These are phyloP conservation scores for Rhadina sibilatrix DNA, from an alignment of 2,113 vertebrate genomes.

Conservation along the genomic window DNA sequence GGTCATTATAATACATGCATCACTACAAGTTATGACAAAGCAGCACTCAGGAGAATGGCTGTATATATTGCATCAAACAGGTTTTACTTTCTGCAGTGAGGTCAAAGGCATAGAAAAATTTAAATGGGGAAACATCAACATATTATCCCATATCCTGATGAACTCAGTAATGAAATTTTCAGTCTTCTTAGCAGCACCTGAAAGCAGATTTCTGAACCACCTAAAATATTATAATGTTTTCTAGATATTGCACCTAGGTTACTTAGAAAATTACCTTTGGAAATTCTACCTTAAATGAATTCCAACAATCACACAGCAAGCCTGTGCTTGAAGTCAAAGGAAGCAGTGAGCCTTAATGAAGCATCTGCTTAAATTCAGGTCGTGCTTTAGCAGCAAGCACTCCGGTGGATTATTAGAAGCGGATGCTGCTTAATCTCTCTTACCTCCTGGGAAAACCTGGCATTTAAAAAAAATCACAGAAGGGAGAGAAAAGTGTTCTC, in stretches of 20 bases:
- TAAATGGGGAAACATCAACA: background rate
- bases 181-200: background rate
- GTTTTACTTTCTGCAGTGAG: background rate
- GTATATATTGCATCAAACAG: background rate
- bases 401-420: background rate
- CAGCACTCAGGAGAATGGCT: background rate
- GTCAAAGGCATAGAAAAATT: background rate
- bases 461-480: background rate
- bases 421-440: background rate
- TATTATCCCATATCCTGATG: background rate
- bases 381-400: slow-evolving; percentile 1
- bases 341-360: slow-evolving; percentile 17
- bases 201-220: background rate
- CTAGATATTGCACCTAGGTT: background rate
- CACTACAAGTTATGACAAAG: background rate
- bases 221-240: background rate
- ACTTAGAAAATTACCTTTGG: background rate
- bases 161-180: background rate
- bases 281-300: slow-evolving; percentile 10
- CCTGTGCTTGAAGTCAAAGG: background rate
- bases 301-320: background rate
- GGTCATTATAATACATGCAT: background rate
- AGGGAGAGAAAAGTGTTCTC: background rate
- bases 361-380: slow-evolving; percentile 26
- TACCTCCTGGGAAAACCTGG: slow-evolving; percentile 20